phyloP scores from a whole-genome alignment of 2,797 vertebrate species.

The Sylvilagus floridanus region DNA sequence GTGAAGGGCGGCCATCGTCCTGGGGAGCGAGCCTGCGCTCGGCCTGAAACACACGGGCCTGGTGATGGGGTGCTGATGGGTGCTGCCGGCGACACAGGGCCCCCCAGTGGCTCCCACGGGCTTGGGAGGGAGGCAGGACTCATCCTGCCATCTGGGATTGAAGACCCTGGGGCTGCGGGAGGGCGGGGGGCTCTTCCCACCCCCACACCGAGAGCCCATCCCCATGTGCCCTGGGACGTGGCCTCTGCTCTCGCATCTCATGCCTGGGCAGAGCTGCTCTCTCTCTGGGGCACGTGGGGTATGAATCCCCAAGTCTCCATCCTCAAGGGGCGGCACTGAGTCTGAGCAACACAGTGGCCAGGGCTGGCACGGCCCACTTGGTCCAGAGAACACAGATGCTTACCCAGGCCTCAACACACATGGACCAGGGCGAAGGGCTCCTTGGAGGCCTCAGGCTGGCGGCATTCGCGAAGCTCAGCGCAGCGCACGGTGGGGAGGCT shows the following conservation, averaged over 20 bases:
- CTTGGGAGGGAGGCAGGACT: not conserved
- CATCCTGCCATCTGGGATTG: too few relatives aligned
- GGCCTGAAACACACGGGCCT: conserved; percentile 66
- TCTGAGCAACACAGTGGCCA: not conserved
- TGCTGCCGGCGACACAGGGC: accelerated
- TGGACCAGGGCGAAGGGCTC: not conserved
- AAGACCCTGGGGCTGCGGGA: not conserved
- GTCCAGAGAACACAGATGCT: not conserved
- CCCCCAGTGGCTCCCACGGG: accelerated
- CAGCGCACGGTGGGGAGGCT: accelerated
- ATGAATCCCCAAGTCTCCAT: not conserved
- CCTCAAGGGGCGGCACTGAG: not conserved
- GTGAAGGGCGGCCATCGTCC: conserved; percentile 72
- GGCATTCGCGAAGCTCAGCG: accelerated
- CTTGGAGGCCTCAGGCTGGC: not conserved
- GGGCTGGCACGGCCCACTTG: not conserved
- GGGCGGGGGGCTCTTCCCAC: not conserved
- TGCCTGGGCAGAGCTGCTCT: not conserved
- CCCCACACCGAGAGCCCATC: not conserved
- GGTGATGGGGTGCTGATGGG: accelerated
- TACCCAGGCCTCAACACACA: not conserved
- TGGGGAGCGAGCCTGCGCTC: not conserved
- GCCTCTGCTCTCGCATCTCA: not conserved
- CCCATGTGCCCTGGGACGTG: not conserved
- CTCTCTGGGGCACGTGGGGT: not conserved